Conservation (phyloP, 2,888 invertebrate genomes). For the Elegia similella region DNA sequence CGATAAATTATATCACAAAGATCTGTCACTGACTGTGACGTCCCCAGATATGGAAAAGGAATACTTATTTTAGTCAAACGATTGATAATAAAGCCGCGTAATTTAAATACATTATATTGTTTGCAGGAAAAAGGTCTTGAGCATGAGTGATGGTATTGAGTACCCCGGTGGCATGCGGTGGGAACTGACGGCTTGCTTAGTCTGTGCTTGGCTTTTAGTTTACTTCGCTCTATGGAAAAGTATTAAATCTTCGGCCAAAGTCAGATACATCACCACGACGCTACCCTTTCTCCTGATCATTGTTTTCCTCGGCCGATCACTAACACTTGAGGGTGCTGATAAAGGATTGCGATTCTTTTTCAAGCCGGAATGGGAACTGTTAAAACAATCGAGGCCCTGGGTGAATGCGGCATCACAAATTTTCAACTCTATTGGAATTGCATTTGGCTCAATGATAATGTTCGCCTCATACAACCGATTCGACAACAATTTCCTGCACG, state of each 20-base stretch:
- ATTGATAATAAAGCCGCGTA: neutral
- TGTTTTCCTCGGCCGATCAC: constrained; percentile 92
- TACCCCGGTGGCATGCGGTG: constrained; percentile 90
- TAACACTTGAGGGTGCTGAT: constrained; percentile 94
- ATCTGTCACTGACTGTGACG: neutral
- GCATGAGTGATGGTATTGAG: constrained; percentile 92
- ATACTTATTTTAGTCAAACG: neutral
- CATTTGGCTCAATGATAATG: constrained; percentile 93
- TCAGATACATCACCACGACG: constrained; percentile 96
- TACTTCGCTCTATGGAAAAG: constrained; percentile 99
- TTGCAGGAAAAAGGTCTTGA: constrained; percentile 92
- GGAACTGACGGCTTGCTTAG: constrained; percentile 93
- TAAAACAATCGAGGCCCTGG: constrained; percentile 94
- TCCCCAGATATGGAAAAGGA: neutral
- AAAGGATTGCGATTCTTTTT: constrained; percentile 93
- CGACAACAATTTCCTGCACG: constrained; percentile 93
- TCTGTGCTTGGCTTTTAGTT: constrained; percentile 96
- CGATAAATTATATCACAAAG: constrained; percentile 1
- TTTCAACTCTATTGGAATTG: constrained; percentile 96
- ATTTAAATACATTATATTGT: constrained; percentile 24
- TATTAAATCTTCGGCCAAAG: constrained; percentile 95
- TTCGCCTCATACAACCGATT: constrained; percentile 97
- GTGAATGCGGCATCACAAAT: constrained; percentile 95
- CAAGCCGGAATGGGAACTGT: constrained; percentile 91
- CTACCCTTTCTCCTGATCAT: constrained; percentile 94